These are phyloP conservation scores for Teleogryllus occipitalis DNA, from an alignment of 1,140 invertebrate genomes.

Conservation along the genomic window DNA sequence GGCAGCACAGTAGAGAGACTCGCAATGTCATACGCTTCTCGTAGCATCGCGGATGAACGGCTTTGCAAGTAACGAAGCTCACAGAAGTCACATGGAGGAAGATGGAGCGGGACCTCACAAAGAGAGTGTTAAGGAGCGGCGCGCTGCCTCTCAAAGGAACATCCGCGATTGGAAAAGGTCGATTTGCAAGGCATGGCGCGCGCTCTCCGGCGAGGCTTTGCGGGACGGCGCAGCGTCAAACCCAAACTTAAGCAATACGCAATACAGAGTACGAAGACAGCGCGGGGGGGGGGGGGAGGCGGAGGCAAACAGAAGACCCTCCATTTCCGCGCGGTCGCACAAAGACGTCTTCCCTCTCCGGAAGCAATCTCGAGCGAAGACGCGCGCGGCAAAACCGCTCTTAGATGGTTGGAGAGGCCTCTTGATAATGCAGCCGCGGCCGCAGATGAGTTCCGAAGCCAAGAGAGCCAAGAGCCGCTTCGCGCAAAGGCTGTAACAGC, in stretches of 20 bases:
- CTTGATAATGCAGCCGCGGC: neutral
- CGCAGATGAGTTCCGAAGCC: neutral
- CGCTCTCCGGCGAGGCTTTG: too few relatives aligned
- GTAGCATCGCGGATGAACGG: too few relatives aligned
- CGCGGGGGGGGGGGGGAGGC: too few relatives aligned
- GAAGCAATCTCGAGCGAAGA: neutral
- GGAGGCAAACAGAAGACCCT: neutral
- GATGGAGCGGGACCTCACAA: too few relatives aligned
- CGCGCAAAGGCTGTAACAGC: neutral
- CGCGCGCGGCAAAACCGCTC: neutral
- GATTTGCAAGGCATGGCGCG: neutral
- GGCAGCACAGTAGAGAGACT: too few relatives aligned
- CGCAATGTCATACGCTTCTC: too few relatives aligned
- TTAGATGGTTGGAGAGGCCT: too few relatives aligned
- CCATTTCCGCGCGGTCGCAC: neutral
- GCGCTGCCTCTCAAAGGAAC: neutral
- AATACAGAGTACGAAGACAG: neutral
- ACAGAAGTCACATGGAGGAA: too few relatives aligned
- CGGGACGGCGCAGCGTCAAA: neutral
- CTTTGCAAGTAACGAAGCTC: too few relatives aligned
- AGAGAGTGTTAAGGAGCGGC: too few relatives aligned
- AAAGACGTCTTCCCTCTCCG: neutral
- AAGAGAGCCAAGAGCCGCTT: neutral
- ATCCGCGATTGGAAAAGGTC: neutral
- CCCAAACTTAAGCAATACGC: neutral